Conservation (phyloP, 2,113 vertebrate species). For the Triplophysa dalaica region DNA sequence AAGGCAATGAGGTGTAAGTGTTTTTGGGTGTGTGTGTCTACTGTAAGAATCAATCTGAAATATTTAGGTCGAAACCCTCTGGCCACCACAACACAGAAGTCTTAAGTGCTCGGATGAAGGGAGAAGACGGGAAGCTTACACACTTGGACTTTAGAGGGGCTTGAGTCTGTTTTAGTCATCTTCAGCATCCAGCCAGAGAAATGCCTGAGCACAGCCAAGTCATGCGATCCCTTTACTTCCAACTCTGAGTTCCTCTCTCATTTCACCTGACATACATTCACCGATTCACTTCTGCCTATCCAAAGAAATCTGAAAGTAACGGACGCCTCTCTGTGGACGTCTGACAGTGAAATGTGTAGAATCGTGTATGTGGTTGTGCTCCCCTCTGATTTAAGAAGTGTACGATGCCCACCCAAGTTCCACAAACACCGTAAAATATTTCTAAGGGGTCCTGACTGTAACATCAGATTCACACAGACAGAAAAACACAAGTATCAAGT, state of each 20-base stretch:
- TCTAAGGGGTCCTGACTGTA: slow-evolving; percentile 15
- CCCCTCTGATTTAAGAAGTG: neutral
- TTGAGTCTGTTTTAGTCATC: slow-evolving; percentile 69
- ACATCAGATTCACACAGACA: neutral
- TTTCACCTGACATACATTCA: slow-evolving; percentile 56
- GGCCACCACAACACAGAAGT: neutral
- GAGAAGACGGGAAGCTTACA: slow-evolving; percentile 32
- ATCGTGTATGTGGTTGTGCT: neutral
- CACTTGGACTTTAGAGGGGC: slow-evolving; percentile 56
- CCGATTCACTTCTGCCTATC: slow-evolving; percentile 17
- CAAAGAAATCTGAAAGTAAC: slow-evolving; percentile 13
- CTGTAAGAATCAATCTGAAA: slow-evolving; percentile 10
- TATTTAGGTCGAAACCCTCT: slow-evolving; percentile 28
- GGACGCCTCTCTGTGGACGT: slow-evolving; percentile 2
- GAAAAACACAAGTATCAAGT: neutral
- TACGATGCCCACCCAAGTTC: slow-evolving; percentile 1
- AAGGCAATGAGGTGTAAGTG: slow-evolving; percentile 12
- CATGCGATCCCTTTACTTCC: slow-evolving; percentile 43
- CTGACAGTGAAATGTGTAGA: neutral
- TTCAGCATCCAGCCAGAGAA: slow-evolving; percentile 57
- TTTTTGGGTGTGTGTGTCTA: slow-evolving; percentile 9
- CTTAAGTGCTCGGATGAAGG: neutral
- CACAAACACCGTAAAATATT: slow-evolving; percentile 9
- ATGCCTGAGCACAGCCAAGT: slow-evolving; percentile 30
- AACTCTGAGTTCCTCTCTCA: slow-evolving; percentile 51